Conservation (phyloP, 2,113 vertebrate species). For the Cacatua alba region DNA sequence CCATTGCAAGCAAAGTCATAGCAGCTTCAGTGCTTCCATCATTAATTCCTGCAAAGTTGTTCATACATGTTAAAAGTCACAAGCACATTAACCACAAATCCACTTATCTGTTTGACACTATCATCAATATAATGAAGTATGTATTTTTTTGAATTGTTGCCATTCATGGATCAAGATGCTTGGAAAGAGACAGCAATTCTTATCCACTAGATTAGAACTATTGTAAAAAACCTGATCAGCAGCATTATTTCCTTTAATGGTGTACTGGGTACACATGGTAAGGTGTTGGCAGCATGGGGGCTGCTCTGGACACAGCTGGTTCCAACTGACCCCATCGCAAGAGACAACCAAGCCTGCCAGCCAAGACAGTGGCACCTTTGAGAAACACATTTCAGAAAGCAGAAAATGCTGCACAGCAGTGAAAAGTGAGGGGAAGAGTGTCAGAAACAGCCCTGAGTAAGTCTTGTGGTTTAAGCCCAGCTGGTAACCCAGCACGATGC, state of each 20-base stretch:
- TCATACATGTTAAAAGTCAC: neutral
- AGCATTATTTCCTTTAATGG: neutral
- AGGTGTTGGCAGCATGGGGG: neutral
- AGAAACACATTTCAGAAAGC: neutral
- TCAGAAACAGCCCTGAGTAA: neutral
- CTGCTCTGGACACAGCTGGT: neutral
- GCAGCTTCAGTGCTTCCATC: slow-evolving; percentile 91
- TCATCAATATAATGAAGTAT: neutral
- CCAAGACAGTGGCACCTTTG: neutral
- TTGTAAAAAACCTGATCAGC: neutral
- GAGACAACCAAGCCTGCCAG: neutral
- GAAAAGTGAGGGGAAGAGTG: neutral
- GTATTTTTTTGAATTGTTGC: neutral
- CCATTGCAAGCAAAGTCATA: slow-evolving; percentile 89
- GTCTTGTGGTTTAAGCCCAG: neutral
- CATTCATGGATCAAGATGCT: neutral
- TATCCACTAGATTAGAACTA: neutral
- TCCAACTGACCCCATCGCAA: neutral
- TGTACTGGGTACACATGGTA: neutral
- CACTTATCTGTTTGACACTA: neutral
- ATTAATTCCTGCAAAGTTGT: slow-evolving; percentile 70
- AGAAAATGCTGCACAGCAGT: neutral
- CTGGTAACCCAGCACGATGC: neutral
- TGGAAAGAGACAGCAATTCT: neutral
- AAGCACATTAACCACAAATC: neutral